Conservation (phyloP, 2,888 invertebrate genomes). For the Heliconius erato region DNA sequence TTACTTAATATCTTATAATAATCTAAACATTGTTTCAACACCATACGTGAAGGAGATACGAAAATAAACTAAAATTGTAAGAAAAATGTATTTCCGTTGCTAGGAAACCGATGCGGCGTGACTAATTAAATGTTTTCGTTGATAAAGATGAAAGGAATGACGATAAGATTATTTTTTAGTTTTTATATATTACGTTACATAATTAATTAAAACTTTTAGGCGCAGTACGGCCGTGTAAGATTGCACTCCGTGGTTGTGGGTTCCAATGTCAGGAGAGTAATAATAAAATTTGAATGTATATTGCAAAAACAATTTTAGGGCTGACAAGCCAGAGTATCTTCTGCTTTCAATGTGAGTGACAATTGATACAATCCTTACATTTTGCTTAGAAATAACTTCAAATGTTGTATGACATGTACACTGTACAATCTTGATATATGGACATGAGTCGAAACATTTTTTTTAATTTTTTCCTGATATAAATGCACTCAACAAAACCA, state of each 20-base stretch:
- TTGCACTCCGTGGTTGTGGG: not conserved
- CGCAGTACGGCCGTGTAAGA: not conserved
- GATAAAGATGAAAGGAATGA: slow-evolving; percentile 3
- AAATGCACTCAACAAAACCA: too few relatives aligned
- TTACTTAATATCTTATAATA: slow-evolving; percentile 4
- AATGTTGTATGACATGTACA: too few relatives aligned
- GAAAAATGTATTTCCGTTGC: slow-evolving; percentile 34
- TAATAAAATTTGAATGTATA: not conserved
- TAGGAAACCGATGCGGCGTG: slow-evolving; percentile 22
- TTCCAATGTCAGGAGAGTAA: not conserved
- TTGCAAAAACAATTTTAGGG: not conserved
- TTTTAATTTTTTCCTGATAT: too few relatives aligned
- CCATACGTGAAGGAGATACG: slow-evolving; percentile 9
- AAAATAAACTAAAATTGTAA: slow-evolving; percentile 30
- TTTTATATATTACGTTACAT: not conserved
- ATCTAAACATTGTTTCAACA: slow-evolving; percentile 23
- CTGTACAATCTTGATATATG: too few relatives aligned
- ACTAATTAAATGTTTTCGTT: slow-evolving; percentile 34
- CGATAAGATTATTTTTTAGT: not conserved
- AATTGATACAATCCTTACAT: too few relatives aligned
- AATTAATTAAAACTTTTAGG: not conserved
- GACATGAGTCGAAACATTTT: too few relatives aligned
- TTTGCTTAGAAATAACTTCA: too few relatives aligned
- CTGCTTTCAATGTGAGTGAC: not conserved
- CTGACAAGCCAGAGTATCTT: not conserved